phyloP scores from a whole-genome alignment of 2,888 invertebrate genomes.

The Spisula solida region DNA sequence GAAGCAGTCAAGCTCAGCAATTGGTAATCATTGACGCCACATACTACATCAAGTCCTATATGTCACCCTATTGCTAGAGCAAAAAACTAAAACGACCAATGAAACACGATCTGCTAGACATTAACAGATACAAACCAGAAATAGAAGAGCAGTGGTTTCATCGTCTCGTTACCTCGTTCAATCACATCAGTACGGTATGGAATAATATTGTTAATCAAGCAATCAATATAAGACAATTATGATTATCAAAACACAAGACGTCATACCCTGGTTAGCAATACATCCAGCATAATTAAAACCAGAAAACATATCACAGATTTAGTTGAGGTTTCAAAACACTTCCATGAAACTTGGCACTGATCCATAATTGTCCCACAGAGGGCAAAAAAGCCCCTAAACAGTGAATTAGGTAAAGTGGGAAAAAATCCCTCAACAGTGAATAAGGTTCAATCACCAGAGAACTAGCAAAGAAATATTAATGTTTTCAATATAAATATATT shows the following conservation, averaged over 20 bases:
- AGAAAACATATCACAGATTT: neutral
- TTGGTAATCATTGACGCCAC: neutral
- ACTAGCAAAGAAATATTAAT: no score
- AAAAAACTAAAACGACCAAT: constrained; percentile 27
- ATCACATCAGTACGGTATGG: neutral
- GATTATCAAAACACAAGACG: constrained; percentile 38
- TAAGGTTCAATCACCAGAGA: no score
- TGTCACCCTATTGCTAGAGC: neutral
- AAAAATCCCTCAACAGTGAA: no score
- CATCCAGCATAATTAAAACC: neutral
- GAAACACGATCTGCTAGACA: constrained; percentile 11
- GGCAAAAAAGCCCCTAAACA: no score
- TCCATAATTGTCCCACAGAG: no score
- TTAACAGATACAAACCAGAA: constrained; percentile 29
- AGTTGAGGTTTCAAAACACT: no score
- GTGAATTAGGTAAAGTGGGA: no score
- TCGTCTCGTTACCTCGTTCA: neutral
- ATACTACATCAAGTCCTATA: neutral
- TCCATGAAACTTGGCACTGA: no score
- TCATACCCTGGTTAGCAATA: neutral
- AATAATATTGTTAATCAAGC: constrained; percentile 38
- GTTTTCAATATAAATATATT: no score
- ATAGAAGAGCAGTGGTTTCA: neutral
- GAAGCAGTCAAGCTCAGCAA: neutral
- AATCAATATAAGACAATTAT: constrained; percentile 51